Evolutionary conservation across 2,797 vertebrate genomes (phyloP).

Genomic region (Lutra lutra): DNA sequence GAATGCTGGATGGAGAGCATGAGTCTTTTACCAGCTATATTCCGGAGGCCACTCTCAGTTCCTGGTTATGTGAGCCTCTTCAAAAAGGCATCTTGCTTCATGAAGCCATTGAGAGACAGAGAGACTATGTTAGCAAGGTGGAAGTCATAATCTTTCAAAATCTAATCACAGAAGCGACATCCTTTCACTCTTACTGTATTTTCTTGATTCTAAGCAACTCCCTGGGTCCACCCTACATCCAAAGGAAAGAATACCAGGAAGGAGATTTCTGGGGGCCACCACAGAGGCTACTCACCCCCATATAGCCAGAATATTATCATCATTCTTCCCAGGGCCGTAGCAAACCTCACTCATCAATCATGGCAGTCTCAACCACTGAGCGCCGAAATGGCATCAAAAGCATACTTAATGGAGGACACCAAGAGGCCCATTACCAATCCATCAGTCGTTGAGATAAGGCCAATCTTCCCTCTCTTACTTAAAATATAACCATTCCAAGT

Average conservation of each 20-base stretch:
- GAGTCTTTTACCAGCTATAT: not conserved
- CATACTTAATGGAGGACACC: not conserved
- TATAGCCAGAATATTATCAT: not conserved
- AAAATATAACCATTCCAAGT: slow-evolving; percentile 25
- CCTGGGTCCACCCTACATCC: not conserved
- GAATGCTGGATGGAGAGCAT: not conserved
- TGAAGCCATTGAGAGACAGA: not conserved
- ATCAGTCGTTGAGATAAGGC: slow-evolving; percentile 12
- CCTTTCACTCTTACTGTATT: not conserved
- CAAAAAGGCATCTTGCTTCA: not conserved
- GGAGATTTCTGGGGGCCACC: not conserved
- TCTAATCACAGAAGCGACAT: not conserved
- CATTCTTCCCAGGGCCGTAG: not conserved
- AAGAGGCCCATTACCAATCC: not conserved
- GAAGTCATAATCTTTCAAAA: not conserved
- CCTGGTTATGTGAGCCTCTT: not conserved
- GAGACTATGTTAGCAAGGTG: not conserved
- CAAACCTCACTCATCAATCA: not conserved
- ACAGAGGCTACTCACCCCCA: not conserved
- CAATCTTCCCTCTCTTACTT: not conserved
- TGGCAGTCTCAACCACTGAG: not conserved
- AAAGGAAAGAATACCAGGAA: not conserved
- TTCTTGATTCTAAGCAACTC: not conserved
- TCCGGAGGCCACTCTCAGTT: not conserved
- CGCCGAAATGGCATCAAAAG: slow-evolving; percentile 45